Percentiles rank a stretch among this genome's conserved stretches.
Conservation (phyloP, 2,113 vertebrate genomes). For the Pleuronectes platessa region DNA sequence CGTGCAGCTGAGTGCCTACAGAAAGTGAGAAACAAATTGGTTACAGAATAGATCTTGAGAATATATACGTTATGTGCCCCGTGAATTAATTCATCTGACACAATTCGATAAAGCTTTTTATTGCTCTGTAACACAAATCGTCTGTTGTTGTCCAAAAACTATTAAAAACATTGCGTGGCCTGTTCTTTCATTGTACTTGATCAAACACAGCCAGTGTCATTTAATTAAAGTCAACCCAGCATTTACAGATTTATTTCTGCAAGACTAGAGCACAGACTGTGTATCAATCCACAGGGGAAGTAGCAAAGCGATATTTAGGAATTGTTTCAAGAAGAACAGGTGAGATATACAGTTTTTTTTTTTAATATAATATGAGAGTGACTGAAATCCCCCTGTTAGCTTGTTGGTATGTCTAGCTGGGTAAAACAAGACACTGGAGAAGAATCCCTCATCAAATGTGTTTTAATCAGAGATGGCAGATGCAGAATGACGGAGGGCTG, state of each 20-base stretch:
- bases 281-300: too few species aligned
- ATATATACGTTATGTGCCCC: background rate
- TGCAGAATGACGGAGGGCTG: slow-evolving; percentile 8
- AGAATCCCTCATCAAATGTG: slow-evolving; percentile 35
- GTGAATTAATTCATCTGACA: background rate
- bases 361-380: background rate
- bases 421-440: slow-evolving; percentile 11
- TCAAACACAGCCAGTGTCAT: background rate
- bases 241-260: background rate
- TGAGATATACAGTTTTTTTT: background rate
- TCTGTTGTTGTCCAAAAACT: background rate
- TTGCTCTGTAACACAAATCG: background rate
- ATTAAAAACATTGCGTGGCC: too few species aligned
- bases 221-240: background rate
- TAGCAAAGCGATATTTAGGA: background rate
- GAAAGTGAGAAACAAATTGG: slow-evolving; percentile 7
- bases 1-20: slow-evolving; percentile 19
- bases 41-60: background rate
- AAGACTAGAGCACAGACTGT: background rate
- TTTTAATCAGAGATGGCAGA: slow-evolving; percentile 44
- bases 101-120: background rate
- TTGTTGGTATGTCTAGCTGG: slow-evolving; percentile 29
- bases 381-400: slow-evolving; percentile 19
- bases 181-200: too few species aligned
- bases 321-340: background rate